These are phyloP conservation scores for Spea hammondii DNA, from an alignment of 2,797 vertebrate species.

Conservation along the genomic window DNA sequence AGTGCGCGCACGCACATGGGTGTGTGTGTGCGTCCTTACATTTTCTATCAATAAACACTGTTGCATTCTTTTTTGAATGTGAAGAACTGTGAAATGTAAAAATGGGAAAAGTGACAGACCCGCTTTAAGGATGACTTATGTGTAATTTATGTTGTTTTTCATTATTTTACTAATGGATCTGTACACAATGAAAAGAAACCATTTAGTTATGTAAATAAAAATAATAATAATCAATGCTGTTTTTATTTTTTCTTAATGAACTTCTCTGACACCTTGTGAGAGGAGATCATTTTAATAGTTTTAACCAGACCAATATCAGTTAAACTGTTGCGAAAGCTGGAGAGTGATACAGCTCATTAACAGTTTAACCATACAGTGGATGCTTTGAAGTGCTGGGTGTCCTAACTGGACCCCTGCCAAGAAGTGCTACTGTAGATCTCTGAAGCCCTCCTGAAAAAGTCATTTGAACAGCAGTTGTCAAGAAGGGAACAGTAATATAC, in stretches of 20 bases:
- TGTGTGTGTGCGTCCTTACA: too few relatives aligned
- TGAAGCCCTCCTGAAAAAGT: constrained; percentile 49
- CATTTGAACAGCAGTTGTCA: constrained; percentile 52
- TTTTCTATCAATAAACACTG: too few relatives aligned
- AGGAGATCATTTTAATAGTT: constrained; percentile 22
- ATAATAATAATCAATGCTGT: too few relatives aligned
- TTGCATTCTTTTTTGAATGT: too few relatives aligned
- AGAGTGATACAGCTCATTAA: constrained; percentile 40
- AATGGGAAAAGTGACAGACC: too few relatives aligned
- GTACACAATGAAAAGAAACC: too few relatives aligned
- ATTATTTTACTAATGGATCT: too few relatives aligned
- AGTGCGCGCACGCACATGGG: too few relatives aligned
- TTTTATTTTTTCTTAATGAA: neutral
- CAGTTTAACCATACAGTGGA: constrained; percentile 50
- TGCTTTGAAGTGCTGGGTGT: constrained; percentile 52
- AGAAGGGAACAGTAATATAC: constrained; percentile 37
- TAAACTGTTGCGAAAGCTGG: constrained; percentile 39
- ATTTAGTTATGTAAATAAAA: too few relatives aligned
- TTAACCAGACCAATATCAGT: constrained; percentile 45
- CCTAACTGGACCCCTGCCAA: constrained; percentile 50
- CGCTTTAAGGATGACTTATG: too few relatives aligned
- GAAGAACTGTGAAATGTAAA: too few relatives aligned
- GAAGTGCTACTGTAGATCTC: constrained; percentile 33
- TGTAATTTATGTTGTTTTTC: too few relatives aligned
- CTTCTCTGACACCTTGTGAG: constrained; percentile 15